A percentile compares a stretch with the other conserved stretches of the same genome.
phyloP scores from a whole-genome alignment of 2,797 vertebrate genomes.

The Chaetophractus vellerosus region DNA sequence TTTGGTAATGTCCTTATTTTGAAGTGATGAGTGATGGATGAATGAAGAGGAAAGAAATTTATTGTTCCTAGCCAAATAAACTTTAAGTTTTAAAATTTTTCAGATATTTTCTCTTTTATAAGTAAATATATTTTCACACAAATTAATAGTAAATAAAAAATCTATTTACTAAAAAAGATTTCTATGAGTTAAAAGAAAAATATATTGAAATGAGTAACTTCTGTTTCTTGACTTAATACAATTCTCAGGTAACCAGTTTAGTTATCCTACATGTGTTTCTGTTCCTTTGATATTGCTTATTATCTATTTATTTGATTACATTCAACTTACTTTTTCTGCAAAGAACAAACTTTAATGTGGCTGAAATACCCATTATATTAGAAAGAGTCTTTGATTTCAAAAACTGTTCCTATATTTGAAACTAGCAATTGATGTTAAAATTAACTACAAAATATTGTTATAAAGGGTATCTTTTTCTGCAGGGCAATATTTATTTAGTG shows the following conservation, averaged over 20 bases:
- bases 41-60: background rate
- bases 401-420: background rate
- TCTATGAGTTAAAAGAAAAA: background rate
- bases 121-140: background rate
- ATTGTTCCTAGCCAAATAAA: background rate
- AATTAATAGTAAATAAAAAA: background rate
- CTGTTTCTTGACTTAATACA: background rate
- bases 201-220: background rate
- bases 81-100: background rate
- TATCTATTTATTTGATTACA: slow-evolving; percentile 24
- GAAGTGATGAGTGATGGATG: background rate
- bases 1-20: background rate
- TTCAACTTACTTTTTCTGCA: slow-evolving; percentile 33
- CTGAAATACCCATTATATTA: background rate
- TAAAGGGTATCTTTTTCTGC: slow-evolving; percentile 12
- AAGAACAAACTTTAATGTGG: background rate
- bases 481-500: slow-evolving; percentile 71
- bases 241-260: background rate
- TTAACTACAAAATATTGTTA: background rate
- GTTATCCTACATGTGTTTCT: background rate
- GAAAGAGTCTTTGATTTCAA: slow-evolving; percentile 1
- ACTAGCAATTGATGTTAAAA: background rate
- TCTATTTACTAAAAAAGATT: background rate
- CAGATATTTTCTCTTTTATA: background rate
- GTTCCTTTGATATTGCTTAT: slow-evolving; percentile 11